These are phyloP conservation scores for Euwallacea similis DNA, from an alignment of 1,140 invertebrate species.

Conservation along the genomic window DNA sequence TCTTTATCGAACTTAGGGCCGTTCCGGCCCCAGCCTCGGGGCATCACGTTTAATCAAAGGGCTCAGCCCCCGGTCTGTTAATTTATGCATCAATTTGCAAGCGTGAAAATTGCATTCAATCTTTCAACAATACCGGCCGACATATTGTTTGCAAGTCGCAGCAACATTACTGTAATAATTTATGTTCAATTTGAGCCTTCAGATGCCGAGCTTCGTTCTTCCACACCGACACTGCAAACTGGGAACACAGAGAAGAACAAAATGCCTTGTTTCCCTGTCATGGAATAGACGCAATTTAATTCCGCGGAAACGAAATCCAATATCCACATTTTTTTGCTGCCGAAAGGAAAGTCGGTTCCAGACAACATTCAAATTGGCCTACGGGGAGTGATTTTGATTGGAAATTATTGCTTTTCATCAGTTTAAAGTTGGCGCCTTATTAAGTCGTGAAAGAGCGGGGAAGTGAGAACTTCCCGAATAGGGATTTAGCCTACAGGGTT, in stretches of 20 bases:
- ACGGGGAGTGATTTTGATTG: background rate
- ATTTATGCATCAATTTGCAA: too few species aligned
- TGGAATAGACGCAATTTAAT: conserved; percentile 10
- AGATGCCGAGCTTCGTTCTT: background rate
- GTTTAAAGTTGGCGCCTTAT: too few species aligned
- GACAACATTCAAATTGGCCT: conserved; percentile 7
- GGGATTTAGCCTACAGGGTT: too few species aligned
- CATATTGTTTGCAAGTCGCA: background rate
- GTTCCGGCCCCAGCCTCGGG: too few species aligned
- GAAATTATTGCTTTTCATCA: too few species aligned
- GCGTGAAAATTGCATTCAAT: too few species aligned
- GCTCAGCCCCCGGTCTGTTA: too few species aligned
- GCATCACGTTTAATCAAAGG: too few species aligned
- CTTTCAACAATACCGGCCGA: background rate
- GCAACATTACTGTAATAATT: background rate
- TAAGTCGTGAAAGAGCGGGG: too few species aligned
- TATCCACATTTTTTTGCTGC: conserved; percentile 7
- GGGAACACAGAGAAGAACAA: background rate
- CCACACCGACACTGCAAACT: background rate
- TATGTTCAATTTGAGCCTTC: conserved; percentile 1
- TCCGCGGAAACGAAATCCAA: conserved; percentile 8
- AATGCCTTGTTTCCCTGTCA: conserved; percentile 1
- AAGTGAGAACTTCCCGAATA: too few species aligned
- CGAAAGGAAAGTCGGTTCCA: background rate
- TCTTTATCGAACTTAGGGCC: too few species aligned